A percentile compares a stretch with the other conserved stretches of the same genome.
phyloP scores from a whole-genome alignment of 2,797 vertebrate genomes.

The Passerculus sandwichensis region DNA sequence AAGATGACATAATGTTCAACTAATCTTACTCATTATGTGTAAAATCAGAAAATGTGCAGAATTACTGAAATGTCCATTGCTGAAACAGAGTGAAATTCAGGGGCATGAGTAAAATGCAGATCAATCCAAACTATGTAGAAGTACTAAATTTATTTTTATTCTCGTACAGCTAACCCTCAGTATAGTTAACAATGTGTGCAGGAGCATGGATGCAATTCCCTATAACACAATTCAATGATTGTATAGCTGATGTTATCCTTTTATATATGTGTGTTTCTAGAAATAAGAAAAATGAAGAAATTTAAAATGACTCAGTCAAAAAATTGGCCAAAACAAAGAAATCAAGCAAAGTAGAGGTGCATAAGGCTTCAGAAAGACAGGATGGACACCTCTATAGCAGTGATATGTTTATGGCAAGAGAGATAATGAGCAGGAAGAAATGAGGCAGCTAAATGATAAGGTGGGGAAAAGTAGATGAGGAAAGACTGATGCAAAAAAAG shows the following conservation, averaged over 20 bases:
- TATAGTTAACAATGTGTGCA: not conserved
- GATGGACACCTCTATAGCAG: not conserved
- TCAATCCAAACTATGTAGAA: not conserved
- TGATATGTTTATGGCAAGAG: not conserved
- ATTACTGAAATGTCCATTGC: not conserved
- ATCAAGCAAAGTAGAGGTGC: not conserved
- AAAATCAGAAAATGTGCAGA: not conserved
- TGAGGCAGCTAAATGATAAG: not conserved
- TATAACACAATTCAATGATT: not conserved
- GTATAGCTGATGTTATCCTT: not conserved
- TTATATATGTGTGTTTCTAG: not conserved
- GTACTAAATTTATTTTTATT: not conserved
- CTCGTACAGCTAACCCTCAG: not conserved
- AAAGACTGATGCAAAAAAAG: not conserved
- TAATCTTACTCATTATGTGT: not conserved
- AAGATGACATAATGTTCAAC: not conserved
- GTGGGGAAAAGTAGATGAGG: not conserved
- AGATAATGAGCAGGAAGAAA: conserved; percentile 33
- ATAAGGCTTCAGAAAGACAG: not conserved
- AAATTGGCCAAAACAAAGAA: not conserved
- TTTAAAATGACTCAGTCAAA: not conserved
- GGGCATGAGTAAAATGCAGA: not conserved
- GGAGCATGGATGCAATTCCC: not conserved
- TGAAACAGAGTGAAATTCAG: not conserved
- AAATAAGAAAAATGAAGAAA: not conserved